Evolutionary conservation across 2,797 vertebrate species (phyloP).

Genomic region (Xenops minutus): DNA sequence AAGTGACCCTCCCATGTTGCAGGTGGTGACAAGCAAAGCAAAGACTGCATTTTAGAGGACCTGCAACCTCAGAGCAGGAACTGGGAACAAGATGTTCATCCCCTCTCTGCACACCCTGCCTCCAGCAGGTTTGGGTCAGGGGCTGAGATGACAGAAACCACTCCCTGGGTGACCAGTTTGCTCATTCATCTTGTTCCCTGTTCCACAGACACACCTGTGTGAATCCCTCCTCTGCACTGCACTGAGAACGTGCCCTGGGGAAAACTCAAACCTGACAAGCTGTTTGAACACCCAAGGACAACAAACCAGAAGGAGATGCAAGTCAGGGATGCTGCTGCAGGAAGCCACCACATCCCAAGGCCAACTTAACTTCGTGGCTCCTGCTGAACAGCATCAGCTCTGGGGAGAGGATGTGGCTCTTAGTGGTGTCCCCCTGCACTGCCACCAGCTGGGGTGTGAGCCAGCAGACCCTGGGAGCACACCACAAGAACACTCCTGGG

Average conservation of each 20-base stretch:
- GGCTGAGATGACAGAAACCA: background rate
- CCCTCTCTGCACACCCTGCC: background rate
- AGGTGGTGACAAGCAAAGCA: rapidly evolving
- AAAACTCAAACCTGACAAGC: background rate
- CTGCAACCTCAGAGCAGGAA: background rate
- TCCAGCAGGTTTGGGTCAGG: background rate
- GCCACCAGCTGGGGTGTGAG: background rate
- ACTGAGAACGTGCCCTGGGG: background rate
- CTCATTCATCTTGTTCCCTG: background rate
- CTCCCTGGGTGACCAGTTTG: background rate
- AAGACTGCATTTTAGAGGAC: background rate
- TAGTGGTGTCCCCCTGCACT: background rate
- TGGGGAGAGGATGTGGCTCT: background rate
- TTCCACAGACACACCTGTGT: background rate
- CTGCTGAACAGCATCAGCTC: background rate
- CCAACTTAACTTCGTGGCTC: background rate
- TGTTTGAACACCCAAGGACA: slow-evolving; percentile 11
- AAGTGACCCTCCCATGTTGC: background rate
- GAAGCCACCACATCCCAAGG: slow-evolving; percentile 13
- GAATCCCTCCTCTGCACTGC: background rate
- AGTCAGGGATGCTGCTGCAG: background rate
- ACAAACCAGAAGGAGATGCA: background rate
- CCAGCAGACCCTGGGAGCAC: background rate
- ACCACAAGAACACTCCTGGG: background rate
- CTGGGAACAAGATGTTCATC: background rate